Conservation (phyloP, 1,140 invertebrate genomes). For the Danaus plexippus region DNA sequence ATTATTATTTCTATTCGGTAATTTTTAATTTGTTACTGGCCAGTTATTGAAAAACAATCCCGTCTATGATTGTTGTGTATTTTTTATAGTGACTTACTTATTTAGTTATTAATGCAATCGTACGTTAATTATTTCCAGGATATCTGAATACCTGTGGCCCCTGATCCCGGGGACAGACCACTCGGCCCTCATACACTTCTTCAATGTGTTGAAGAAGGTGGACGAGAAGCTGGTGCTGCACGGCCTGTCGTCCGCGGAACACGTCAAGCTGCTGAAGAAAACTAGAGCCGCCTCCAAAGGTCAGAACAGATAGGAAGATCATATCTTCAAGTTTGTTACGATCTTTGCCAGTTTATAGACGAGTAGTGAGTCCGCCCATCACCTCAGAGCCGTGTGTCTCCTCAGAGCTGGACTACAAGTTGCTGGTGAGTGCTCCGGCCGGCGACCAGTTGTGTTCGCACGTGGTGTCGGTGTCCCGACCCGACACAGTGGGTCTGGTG, state of each 20-base stretch:
- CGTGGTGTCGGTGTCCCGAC: conserved; percentile 13
- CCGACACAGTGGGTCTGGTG: conserved; percentile 47
- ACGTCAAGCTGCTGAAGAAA: conserved; percentile 59
- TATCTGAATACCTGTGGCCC: conserved; percentile 39
- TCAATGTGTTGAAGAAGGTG: conserved; percentile 38
- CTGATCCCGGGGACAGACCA: conserved; percentile 34
- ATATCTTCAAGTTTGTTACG: no score
- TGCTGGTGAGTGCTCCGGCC: conserved; percentile 33
- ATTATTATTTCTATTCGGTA: no score
- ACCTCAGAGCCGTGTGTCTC: background rate
- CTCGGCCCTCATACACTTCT: conserved; percentile 37
- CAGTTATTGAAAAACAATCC: no score
- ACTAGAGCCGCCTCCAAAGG: conserved; percentile 51
- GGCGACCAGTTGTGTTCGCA: conserved; percentile 21
- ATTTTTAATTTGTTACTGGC: no score
- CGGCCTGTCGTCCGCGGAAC: conserved; percentile 41
- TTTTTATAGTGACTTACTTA: no score
- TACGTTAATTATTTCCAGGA: conserved; percentile 17
- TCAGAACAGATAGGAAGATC: conserved; percentile 9
- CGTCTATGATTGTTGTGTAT: no score
- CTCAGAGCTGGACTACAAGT: conserved; percentile 58
- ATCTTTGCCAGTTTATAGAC: no score
- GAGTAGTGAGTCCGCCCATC: no score
- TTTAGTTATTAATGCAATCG: no score
- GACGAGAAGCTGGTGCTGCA: conserved; percentile 38